Percentiles rank a stretch among this genome's conserved stretches.
Conservation (phyloP, 2,888 invertebrate species). For the Crossocerus cetratus region DNA sequence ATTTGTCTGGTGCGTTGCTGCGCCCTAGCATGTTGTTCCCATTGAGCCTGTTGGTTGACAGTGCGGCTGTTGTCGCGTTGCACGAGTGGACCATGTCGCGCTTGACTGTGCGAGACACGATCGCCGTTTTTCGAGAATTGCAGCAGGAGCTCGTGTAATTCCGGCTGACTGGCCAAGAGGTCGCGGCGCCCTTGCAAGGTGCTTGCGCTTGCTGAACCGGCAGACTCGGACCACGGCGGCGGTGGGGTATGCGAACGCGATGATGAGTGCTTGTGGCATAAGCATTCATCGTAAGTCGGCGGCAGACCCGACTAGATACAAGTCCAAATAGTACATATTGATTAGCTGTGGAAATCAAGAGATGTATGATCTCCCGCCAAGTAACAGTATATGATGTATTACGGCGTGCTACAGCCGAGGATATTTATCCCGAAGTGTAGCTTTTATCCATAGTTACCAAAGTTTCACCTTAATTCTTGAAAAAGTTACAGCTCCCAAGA, state of each 20-base stretch:
- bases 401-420: too few relatives aligned
- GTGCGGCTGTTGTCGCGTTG: conserved; percentile 59
- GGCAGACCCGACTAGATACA: conserved; percentile 70
- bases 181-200: conserved; percentile 63
- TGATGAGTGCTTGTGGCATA: conserved; percentile 68
- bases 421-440: too few relatives aligned
- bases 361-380: too few relatives aligned
- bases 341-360: too few relatives aligned
- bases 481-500: too few relatives aligned
- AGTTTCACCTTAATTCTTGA: too few relatives aligned
- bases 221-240: conserved; percentile 73
- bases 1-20: conserved; percentile 69
- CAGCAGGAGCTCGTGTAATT: conserved; percentile 68
- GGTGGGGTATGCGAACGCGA: conserved; percentile 75
- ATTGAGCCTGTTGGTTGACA: conserved; percentile 63
- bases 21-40: conserved; percentile 66
- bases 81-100: conserved; percentile 45
- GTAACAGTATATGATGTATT: too few relatives aligned
- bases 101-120: conserved; percentile 57
- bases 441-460: too few relatives aligned
- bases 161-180: conserved; percentile 66
- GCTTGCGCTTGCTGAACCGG: conserved; percentile 10
- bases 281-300: conserved; percentile 75
- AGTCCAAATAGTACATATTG: not conserved
- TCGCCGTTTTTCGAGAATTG: conserved; percentile 59